These are phyloP conservation scores for Meloidogyne hapla DNA, from an alignment of 1,140 invertebrate species.

Conservation along the genomic window DNA sequence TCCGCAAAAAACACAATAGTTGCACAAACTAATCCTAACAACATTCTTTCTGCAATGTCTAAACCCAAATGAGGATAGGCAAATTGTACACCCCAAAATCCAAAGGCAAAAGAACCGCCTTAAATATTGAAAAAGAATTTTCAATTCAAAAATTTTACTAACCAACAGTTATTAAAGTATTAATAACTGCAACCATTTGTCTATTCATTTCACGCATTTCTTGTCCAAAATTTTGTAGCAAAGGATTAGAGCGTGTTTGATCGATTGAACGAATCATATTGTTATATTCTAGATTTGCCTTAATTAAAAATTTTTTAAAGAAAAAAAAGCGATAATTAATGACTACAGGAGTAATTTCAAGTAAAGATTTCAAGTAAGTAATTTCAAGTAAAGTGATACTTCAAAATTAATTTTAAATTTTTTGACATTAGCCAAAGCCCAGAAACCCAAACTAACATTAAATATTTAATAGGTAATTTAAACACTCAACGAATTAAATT, in stretches of 20 bases:
- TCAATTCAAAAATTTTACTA: not conserved
- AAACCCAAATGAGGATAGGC: conserved; percentile 56
- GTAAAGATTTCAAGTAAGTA: no score
- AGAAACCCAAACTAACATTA: no score
- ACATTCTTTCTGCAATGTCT: conserved; percentile 64
- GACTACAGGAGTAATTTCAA: no score
- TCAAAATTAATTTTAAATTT: no score
- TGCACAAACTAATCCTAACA: conserved; percentile 64
- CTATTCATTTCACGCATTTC: conserved; percentile 65
- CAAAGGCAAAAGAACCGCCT: conserved; percentile 66
- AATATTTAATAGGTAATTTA: no score
- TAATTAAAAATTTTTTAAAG: not conserved
- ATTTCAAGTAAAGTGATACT: no score
- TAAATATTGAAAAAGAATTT: not conserved
- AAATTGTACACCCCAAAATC: conserved; percentile 59
- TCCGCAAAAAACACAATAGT: conserved; percentile 68
- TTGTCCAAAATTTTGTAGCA: conserved; percentile 53
- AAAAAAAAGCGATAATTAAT: no score
- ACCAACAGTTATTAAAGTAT: conserved; percentile 66
- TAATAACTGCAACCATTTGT: conserved; percentile 66
- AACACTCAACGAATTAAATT: no score
- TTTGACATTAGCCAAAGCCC: no score
- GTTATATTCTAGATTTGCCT: conserved; percentile 52
- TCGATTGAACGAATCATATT: conserved; percentile 53
- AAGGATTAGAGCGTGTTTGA: conserved; percentile 30